Conservation (phyloP, 2,113 vertebrate genomes). For the Beaufortia kweichowensis region DNA sequence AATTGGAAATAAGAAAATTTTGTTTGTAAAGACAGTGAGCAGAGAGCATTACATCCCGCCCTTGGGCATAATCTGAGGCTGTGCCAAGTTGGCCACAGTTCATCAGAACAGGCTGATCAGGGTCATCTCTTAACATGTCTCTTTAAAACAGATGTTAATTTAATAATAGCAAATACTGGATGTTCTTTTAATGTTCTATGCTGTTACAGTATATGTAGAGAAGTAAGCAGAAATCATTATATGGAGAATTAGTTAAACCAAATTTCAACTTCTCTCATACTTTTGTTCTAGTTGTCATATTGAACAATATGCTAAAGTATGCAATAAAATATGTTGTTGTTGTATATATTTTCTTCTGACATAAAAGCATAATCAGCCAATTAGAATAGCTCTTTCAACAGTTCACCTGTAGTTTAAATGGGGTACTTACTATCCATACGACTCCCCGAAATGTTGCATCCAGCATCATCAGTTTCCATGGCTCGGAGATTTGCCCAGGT, state of each 20-base stretch:
- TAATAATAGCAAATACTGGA: neutral
- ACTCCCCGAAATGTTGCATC: conserved; percentile 74
- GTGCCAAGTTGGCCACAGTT: conserved; percentile 42
- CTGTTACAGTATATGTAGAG: neutral
- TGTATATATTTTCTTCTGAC: no score
- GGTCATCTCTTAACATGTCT: neutral
- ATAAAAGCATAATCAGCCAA: neutral
- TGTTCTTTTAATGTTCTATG: neutral
- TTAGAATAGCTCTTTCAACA: neutral
- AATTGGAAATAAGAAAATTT: neutral
- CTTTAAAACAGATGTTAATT: neutral
- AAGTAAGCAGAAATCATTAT: neutral
- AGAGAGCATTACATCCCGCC: neutral
- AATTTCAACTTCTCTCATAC: no score
- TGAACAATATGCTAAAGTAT: no score
- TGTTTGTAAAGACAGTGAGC: conserved; percentile 20
- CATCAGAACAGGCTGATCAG: conserved; percentile 12
- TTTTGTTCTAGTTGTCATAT: neutral
- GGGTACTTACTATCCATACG: conserved; percentile 72
- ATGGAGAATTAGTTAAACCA: neutral
- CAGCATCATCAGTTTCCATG: conserved; percentile 83
- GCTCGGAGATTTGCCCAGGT: conserved; percentile 74
- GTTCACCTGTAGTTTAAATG: neutral
- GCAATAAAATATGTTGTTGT: no score
- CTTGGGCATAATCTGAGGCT: neutral